Evolutionary conservation across 2,888 invertebrate species (phyloP).

Genomic region (Chydorus sphaericus): DNA sequence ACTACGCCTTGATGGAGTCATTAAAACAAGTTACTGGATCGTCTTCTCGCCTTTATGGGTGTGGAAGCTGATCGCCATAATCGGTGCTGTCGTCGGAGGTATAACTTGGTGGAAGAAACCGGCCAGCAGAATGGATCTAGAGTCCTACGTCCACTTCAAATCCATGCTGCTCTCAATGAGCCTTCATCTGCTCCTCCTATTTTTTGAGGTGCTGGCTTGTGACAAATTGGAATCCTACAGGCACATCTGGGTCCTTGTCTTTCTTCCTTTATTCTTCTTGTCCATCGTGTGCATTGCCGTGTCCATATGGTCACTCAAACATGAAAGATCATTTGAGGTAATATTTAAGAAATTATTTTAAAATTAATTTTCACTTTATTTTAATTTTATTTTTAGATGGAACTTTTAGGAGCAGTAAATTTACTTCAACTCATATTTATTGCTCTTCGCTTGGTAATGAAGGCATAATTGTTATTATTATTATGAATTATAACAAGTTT

Average conservation of each 20-base stretch:
- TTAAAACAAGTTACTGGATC: constrained; percentile 90
- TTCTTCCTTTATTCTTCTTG: constrained; percentile 91
- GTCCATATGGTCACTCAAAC: constrained; percentile 95
- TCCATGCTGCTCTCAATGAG: constrained; percentile 94
- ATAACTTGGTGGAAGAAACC: constrained; percentile 94
- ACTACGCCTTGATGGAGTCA: constrained; percentile 69
- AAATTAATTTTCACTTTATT: not conserved
- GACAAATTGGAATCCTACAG: constrained; percentile 79
- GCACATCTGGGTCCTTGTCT: constrained; percentile 77
- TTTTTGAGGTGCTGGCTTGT: constrained; percentile 92
- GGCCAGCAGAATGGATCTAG: constrained; percentile 84
- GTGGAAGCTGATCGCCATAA: constrained; percentile 84
- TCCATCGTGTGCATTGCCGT: constrained; percentile 93
- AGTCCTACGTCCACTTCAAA: constrained; percentile 93
- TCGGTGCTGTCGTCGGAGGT: constrained; percentile 81
- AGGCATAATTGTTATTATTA: not conserved
- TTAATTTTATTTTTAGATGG: constrained; percentile 48
- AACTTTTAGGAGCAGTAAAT: constrained; percentile 93
- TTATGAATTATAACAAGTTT: not conserved
- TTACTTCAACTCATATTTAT: constrained; percentile 94
- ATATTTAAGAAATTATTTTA: constrained; percentile 23
- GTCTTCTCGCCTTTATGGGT: constrained; percentile 95
- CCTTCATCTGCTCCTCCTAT: constrained; percentile 79
- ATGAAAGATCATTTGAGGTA: constrained; percentile 92
- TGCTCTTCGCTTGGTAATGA: constrained; percentile 53